Conservation (phyloP, 2,888 invertebrate genomes). For the Dolichomitus sp. region DNA sequence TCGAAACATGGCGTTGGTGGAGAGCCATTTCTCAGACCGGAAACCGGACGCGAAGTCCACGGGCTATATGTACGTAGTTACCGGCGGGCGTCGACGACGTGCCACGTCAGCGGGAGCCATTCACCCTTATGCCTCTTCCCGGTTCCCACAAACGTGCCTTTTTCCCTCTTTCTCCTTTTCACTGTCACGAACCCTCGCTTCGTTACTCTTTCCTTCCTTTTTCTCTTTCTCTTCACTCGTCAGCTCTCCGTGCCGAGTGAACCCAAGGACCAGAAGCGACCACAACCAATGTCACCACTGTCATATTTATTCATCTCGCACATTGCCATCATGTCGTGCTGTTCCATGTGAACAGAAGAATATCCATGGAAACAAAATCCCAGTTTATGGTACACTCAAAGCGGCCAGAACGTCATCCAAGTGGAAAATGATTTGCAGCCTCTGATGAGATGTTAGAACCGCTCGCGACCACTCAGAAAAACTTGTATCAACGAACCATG, state of each 20-base stretch:
- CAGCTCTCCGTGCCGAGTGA: slow-evolving; percentile 17
- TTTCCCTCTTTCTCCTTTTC: slow-evolving; percentile 51
- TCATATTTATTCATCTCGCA: slow-evolving; percentile 64
- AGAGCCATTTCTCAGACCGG: slow-evolving; percentile 78
- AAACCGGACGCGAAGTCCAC: slow-evolving; percentile 79
- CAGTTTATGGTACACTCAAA: slow-evolving; percentile 14
- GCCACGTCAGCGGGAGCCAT: slow-evolving; percentile 82
- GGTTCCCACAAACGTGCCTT: slow-evolving; percentile 65
- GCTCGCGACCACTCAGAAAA: slow-evolving; percentile 28
- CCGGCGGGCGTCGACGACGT: slow-evolving; percentile 75
- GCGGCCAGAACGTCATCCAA: slow-evolving; percentile 30
- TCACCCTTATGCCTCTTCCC: slow-evolving; percentile 67
- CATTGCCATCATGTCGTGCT: slow-evolving; percentile 29
- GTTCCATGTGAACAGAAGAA: slow-evolving; percentile 48
- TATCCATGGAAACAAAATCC: slow-evolving; percentile 44
- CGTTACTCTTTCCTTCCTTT: slow-evolving; percentile 61
- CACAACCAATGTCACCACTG: slow-evolving; percentile 50
- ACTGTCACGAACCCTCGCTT: slow-evolving; percentile 67
- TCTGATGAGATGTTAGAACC: slow-evolving; percentile 32
- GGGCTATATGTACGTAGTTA: slow-evolving; percentile 68
- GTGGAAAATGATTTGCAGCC: slow-evolving; percentile 65
- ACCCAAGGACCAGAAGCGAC: slow-evolving; percentile 45
- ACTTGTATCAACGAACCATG: slow-evolving; percentile 45
- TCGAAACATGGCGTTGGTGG: slow-evolving; percentile 63
- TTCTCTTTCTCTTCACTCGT: slow-evolving; percentile 48